These are phyloP conservation scores for Apis mellifera DNA, from an alignment of 1,140 invertebrate genomes.

Conservation along the genomic window DNA sequence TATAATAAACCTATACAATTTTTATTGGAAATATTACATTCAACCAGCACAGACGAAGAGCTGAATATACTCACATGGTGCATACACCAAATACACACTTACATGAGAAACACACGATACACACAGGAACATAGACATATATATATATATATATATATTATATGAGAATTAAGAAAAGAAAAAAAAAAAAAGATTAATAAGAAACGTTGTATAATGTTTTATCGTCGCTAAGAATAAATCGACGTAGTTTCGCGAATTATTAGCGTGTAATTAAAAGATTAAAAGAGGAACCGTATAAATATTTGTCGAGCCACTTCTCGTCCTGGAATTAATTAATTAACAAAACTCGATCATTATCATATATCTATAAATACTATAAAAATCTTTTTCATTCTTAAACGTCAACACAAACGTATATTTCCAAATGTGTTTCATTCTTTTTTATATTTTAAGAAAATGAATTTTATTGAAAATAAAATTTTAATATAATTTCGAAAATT, in stretches of 20 bases:
- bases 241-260: constrained; percentile 35
- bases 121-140: constrained; percentile 10
- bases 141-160: too few species aligned
- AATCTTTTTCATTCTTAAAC: too few species aligned
- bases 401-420: too few species aligned
- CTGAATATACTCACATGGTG: neutral
- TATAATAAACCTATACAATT: neutral
- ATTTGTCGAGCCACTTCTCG: constrained; percentile 38
- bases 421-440: too few species aligned
- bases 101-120: neutral
- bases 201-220: constrained; percentile 58
- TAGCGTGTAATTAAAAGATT: constrained; percentile 19
- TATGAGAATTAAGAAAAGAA: neutral
- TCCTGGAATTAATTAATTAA: neutral
- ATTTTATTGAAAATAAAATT: too few species aligned
- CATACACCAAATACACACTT: constrained; percentile 3
- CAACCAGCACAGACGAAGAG: constrained; percentile 13
- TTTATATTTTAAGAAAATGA: too few species aligned
- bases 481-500: too few species aligned
- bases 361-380: too few species aligned
- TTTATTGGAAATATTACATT: constrained; percentile 18
- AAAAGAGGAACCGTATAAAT: constrained; percentile 6
- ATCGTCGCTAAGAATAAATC: constrained; percentile 58
- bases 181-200: constrained; percentile 41
- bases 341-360: neutral